phyloP scores from a whole-genome alignment of 2,113 vertebrate species.

The Onychorhynchus coronatus region DNA sequence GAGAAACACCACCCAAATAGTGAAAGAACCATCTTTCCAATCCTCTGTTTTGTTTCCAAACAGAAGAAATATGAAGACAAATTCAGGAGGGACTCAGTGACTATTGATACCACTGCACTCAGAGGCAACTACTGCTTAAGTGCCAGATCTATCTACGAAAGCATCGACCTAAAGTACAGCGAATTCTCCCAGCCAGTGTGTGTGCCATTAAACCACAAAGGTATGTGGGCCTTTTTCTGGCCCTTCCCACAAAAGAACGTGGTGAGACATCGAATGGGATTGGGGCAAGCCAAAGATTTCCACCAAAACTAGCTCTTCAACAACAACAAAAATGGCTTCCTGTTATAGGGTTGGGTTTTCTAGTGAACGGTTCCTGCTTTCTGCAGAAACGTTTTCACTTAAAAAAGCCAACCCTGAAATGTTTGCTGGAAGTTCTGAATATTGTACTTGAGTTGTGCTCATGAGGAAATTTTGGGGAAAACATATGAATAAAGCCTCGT shows the following conservation, averaged over 20 bases:
- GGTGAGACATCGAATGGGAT: not conserved
- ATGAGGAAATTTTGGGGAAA: not conserved
- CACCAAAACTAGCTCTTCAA: not conserved
- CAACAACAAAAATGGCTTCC: not conserved
- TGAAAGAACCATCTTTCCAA: not conserved
- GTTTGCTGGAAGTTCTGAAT: not conserved
- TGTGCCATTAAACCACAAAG: not conserved
- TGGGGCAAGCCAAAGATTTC: not conserved
- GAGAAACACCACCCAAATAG: not conserved
- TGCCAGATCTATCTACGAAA: constrained; percentile 12
- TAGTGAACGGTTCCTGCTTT: not conserved
- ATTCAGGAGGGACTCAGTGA: not conserved
- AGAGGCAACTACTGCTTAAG: constrained; percentile 49
- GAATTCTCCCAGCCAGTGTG: constrained; percentile 43
- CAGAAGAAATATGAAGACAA: not conserved
- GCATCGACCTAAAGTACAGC: not conserved
- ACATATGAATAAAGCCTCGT: not conserved
- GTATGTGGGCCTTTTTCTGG: not conserved
- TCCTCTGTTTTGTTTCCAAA: not conserved
- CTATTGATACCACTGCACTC: not conserved
- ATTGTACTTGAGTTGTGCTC: not conserved
- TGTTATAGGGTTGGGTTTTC: not conserved
- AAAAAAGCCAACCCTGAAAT: not conserved
- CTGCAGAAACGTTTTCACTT: not conserved
- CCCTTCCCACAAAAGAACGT: not conserved